A percentile compares a stretch with the other conserved stretches of the same genome.
Conservation (phyloP, 1,140 invertebrate species). For the Bursaphelenchus mucronatus region DNA sequence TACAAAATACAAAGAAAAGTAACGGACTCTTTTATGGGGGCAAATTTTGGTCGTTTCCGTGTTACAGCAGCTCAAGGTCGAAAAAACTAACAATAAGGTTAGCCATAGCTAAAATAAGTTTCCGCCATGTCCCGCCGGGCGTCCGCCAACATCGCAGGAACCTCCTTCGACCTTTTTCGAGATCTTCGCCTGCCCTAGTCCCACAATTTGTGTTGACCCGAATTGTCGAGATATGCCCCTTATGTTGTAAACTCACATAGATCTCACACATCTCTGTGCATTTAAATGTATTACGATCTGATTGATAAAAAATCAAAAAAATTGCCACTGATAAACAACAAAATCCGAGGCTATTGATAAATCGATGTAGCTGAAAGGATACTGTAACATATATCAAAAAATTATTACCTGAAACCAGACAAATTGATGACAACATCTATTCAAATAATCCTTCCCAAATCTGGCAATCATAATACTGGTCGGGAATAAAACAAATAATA, state of each 20-base stretch:
- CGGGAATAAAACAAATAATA: slow-evolving; percentile 2
- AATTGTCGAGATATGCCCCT: too few species aligned
- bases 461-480: slow-evolving; percentile 5
- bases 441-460: slow-evolving; percentile 13
- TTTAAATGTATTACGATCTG: background rate
- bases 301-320: slow-evolving; percentile 15
- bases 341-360: slow-evolving; percentile 2
- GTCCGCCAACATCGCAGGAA: too few species aligned
- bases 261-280: slow-evolving; percentile 13
- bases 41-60: too few species aligned
- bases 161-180: too few species aligned
- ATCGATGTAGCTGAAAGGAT: background rate
- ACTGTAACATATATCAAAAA: background rate
- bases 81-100: too few species aligned
- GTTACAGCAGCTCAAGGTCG: too few species aligned
- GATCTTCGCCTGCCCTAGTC: too few species aligned
- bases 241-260: background rate
- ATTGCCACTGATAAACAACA: slow-evolving; percentile 3
- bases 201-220: too few species aligned
- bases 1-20: too few species aligned
- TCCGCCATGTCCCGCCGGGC: too few species aligned
- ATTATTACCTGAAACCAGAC: slow-evolving; percentile 18
- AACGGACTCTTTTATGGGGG: too few species aligned
- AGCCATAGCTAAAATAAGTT: too few species aligned
- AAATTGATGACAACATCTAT: slow-evolving; percentile 1